Base-by-base conservation (phyloP, 2,888 invertebrate genomes). In the Apomyelois bistriatella region DNA sequence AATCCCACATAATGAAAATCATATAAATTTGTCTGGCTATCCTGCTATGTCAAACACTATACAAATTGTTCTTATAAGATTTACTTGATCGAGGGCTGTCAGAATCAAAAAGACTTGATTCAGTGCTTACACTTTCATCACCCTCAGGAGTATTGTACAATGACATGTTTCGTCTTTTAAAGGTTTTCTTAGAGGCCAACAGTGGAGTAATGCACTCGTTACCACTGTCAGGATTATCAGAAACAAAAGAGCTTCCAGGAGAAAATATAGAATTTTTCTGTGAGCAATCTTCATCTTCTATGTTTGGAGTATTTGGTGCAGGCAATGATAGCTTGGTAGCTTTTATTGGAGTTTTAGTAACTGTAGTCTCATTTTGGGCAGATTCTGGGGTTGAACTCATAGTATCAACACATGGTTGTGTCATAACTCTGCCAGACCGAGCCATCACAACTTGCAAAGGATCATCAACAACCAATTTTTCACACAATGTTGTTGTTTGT, bases 391-490 rank as follows among this genome's bases (percentile, higher is more conserved):
- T 46, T 22, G 57, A 48, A n/a, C 52, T 48, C 10, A 54, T 53
- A 47, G 54, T 55, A 46, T 62, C 59, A 48, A 53, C 53, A 56
- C 51, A 55, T 35, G 77, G 71, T 57, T 74, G 58, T 60, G 65
- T 77, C 76, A 90, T 81, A 28, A 72, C 76, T 56, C 90, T 79
- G 0, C 92, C 92, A 16, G 77, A 78, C 54, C 92, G 77, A 10
- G 92, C 79, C 76, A 93, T 76, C 0, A 95, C 76, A 36, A 95
- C 83, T 59, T 92, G 92, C 10, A 95, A 82, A 0, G 98, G 98
- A 85, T 98, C 97, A 74, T 95, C 95, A 53, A 98, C 93, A 0
- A 93, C 93, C 37, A 96, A 77, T 57, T 78, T 91, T 46, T 93
- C 90, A 79, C 95, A 96, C 41, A 96, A 91, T 12, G 83, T 72